These are phyloP conservation scores for Syngnathus acus DNA, from an alignment of 2,797 vertebrate genomes.

Conservation along the genomic window DNA sequence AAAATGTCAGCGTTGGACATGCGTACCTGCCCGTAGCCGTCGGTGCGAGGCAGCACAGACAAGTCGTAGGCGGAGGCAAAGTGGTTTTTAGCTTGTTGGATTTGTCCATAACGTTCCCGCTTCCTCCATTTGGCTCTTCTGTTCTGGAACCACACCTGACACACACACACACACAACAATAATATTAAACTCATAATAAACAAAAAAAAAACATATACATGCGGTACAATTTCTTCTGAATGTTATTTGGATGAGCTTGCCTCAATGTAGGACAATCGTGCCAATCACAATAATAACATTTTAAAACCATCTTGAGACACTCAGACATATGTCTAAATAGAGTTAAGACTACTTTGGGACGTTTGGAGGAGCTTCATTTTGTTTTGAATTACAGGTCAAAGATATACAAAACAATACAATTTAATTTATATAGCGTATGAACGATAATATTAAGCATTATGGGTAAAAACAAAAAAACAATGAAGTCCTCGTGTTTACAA, in stretches of 20 bases:
- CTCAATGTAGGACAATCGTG: neutral
- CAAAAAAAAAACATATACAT: neutral
- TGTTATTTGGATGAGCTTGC: neutral
- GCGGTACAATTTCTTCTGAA: neutral
- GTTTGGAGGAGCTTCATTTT: neutral
- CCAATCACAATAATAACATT: neutral
- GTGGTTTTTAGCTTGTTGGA: slow-evolving; percentile 94
- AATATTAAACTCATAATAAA: neutral
- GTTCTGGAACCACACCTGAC: slow-evolving; percentile 98
- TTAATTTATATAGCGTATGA: too few species aligned
- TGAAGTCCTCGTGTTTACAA: neutral
- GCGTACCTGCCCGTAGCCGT: slow-evolving; percentile 88
- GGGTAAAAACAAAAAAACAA: neutral
- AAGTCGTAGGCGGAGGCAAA: slow-evolving; percentile 94
- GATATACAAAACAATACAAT: too few species aligned
- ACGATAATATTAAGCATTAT: neutral
- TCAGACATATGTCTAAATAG: neutral
- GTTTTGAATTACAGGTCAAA: neutral
- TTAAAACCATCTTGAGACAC: neutral
- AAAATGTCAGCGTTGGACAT: neutral
- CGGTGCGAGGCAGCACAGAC: slow-evolving; percentile 87
- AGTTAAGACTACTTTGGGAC: neutral
- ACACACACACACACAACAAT: neutral
- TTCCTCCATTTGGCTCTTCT: slow-evolving; percentile 98
- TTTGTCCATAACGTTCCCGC: slow-evolving; percentile 94